These are phyloP conservation scores for Bergia puertoricense DNA, from an alignment of 92 coral and sea anemone species.

Conservation along the genomic window DNA sequence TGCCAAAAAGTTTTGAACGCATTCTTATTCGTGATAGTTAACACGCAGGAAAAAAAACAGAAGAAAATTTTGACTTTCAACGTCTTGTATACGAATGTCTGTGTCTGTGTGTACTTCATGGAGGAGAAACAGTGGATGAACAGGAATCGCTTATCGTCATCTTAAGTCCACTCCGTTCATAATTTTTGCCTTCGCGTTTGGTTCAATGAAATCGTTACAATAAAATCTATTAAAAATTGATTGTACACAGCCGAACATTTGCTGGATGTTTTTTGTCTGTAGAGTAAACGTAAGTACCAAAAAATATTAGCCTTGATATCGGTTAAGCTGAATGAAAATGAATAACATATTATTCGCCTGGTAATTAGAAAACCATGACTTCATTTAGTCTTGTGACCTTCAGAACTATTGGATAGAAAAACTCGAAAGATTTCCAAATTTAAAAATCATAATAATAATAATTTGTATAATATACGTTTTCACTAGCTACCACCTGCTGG, in stretches of 20 bases:
- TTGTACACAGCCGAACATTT: neutral
- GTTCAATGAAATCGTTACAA: neutral
- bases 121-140: neutral
- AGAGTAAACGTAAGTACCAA: neutral
- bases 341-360: neutral
- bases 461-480: neutral
- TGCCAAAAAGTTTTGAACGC: neutral
- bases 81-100: neutral
- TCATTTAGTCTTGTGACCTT: conserved; percentile 23
- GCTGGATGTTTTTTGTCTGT: neutral
- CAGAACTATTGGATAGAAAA: conserved; percentile 9
- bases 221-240: conserved; percentile 22
- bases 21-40: conserved; percentile 9
- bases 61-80: neutral
- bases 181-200: neutral
- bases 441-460: conserved; percentile 8
- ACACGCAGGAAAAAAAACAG: neutral
- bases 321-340: conserved; percentile 9
- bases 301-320: neutral
- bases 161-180: neutral
- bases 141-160: neutral
- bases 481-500: conserved; percentile 17
- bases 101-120: neutral
- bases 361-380: conserved; percentile 22
- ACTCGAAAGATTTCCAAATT: conserved; percentile 16